Evolutionary conservation across 2,888 invertebrate genomes (phyloP).

Genomic region (Tyria jacobaeae): DNA sequence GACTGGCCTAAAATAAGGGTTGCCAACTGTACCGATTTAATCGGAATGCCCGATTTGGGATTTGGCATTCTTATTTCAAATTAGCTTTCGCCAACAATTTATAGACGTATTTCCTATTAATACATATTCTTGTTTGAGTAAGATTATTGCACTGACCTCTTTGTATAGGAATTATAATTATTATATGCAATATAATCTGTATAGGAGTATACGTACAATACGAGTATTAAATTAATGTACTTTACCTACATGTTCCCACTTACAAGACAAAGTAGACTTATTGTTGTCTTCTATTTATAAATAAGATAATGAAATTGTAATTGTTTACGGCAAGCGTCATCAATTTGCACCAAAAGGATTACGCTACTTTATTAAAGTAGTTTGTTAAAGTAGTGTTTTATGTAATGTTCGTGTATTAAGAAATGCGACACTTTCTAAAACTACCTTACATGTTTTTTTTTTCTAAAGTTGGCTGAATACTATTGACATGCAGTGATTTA

Average conservation of each 20-base stretch:
- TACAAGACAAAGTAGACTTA: no score
- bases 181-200: no score
- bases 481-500: background rate
- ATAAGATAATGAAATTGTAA: no score
- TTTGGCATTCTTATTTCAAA: slow-evolving; percentile 17
- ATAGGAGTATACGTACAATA: no score
- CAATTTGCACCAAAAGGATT: no score
- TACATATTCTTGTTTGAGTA: background rate
- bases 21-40: slow-evolving; percentile 29
- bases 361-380: no score
- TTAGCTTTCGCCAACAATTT: slow-evolving; percentile 17
- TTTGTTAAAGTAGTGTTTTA: no score
- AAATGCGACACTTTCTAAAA: background rate
- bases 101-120: slow-evolving; percentile 11
- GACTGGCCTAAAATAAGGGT: slow-evolving; percentile 16
- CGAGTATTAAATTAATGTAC: background rate
- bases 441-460: background rate
- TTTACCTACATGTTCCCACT: background rate
- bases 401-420: no score
- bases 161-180: background rate
- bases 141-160: background rate
- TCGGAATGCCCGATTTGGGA: slow-evolving; percentile 16
- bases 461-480: no score
- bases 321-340: no score
- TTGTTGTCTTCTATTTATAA: no score